Evolutionary conservation across 1,140 invertebrate genomes (phyloP).

Genomic region (Planococcus citri): DNA sequence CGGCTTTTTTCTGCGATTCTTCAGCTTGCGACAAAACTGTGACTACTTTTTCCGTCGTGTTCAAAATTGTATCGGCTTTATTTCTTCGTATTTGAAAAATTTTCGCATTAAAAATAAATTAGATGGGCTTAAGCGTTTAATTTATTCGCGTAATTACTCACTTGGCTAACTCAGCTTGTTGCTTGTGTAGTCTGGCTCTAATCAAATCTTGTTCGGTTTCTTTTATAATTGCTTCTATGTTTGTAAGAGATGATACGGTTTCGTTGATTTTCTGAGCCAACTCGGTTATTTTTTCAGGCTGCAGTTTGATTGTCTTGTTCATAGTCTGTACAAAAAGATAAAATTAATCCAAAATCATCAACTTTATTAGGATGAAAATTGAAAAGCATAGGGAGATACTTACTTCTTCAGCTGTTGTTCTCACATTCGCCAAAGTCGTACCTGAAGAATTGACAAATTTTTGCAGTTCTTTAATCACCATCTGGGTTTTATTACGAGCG

Average conservation of each 20-base stretch:
- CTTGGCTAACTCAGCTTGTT: slow-evolving; percentile 61
- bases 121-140: no score
- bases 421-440: not conserved
- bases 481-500: not conserved
- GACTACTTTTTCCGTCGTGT: slow-evolving; percentile 44
- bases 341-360: slow-evolving; percentile 10
- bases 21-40: slow-evolving; percentile 51
- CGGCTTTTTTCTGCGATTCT: slow-evolving; percentile 61
- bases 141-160: no score
- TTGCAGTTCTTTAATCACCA: not conserved
- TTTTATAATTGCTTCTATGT: slow-evolving; percentile 78
- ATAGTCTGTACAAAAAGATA: slow-evolving; percentile 23
- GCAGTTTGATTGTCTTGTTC: slow-evolving; percentile 45
- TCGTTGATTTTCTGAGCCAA: slow-evolving; percentile 71
- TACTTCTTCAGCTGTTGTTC: not conserved
- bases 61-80: slow-evolving; percentile 40
- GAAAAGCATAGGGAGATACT: not conserved
- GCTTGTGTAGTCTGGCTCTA: slow-evolving; percentile 58
- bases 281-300: slow-evolving; percentile 71
- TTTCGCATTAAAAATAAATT: no score
- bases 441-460: not conserved
- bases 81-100: no score
- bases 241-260: slow-evolving; percentile 70
- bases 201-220: slow-evolving; percentile 68
- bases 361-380: not conserved